Conservation (phyloP, 2,797 vertebrate species). For the Danio tinwini region DNA sequence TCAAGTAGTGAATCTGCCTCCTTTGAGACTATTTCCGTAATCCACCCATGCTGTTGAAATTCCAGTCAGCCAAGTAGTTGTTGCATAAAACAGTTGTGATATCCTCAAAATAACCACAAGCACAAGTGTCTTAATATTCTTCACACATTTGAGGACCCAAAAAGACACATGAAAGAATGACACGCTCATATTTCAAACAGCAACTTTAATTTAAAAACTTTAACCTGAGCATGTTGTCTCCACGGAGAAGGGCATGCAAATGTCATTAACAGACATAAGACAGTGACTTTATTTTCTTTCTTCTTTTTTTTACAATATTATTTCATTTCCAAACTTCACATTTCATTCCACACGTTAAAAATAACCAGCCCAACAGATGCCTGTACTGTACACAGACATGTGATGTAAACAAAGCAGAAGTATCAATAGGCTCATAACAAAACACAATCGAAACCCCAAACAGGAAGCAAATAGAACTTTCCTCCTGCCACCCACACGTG, state of each 20-base stretch:
- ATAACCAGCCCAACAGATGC: slow-evolving; percentile 29
- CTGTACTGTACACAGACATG: slow-evolving; percentile 29
- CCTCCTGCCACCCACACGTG: neutral
- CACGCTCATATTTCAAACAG: slow-evolving; percentile 50
- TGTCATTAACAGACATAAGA: slow-evolving; percentile 40
- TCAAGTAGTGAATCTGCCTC: neutral
- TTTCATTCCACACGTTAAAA: slow-evolving; percentile 31
- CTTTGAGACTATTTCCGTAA: neutral
- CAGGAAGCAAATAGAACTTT: slow-evolving; percentile 14
- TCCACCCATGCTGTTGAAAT: slow-evolving; percentile 10
- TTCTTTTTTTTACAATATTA: slow-evolving; percentile 17
- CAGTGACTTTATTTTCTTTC: neutral
- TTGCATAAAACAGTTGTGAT: slow-evolving; percentile 21
- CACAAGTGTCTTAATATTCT: slow-evolving; percentile 1
- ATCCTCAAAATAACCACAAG: slow-evolving; percentile 30
- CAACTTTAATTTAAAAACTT: slow-evolving; percentile 64
- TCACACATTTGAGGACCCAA: neutral
- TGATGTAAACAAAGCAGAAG: slow-evolving; percentile 63
- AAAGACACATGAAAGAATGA: neutral
- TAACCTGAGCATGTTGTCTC: slow-evolving; percentile 55
- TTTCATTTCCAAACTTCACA: slow-evolving; percentile 38
- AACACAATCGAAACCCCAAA: slow-evolving; percentile 39
- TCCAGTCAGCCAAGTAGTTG: neutral
- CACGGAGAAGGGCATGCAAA: slow-evolving; percentile 34
- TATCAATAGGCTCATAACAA: slow-evolving; percentile 52